These are phyloP conservation scores for Anoncus sp. DNA, from an alignment of 2,888 invertebrate species.

Conservation along the genomic window DNA sequence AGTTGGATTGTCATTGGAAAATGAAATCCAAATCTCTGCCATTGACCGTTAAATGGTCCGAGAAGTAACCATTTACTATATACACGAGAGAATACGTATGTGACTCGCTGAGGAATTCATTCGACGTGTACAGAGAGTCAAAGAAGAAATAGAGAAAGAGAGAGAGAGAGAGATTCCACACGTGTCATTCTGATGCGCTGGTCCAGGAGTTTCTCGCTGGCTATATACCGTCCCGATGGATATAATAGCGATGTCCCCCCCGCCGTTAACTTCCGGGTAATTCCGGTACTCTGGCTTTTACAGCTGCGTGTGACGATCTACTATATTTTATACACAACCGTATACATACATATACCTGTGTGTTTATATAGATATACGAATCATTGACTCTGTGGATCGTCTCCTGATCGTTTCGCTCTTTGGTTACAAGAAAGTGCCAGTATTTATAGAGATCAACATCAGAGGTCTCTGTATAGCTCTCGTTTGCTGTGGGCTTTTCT, in stretches of 20 bases:
- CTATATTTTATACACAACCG: slow-evolving; percentile 9
- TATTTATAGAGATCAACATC: slow-evolving; percentile 24
- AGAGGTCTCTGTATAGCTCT: slow-evolving; percentile 4
- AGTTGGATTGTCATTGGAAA: no score
- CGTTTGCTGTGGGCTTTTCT: background rate
- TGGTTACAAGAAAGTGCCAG: slow-evolving; percentile 35
- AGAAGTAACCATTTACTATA: slow-evolving; percentile 1
- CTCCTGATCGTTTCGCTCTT: slow-evolving; percentile 31
- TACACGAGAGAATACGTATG: slow-evolving; percentile 6
- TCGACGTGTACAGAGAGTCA: background rate
- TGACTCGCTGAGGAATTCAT: slow-evolving; percentile 30
- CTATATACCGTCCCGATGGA: slow-evolving; percentile 39
- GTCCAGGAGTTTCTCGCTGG: slow-evolving; percentile 23
- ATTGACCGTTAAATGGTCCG: slow-evolving; percentile 13
- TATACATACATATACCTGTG: slow-evolving; percentile 18
- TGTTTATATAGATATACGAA: no score
- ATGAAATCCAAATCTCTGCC: no score
- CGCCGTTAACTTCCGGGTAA: slow-evolving; percentile 66
- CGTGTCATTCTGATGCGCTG: slow-evolving; percentile 57
- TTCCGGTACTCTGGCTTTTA: slow-evolving; percentile 62
- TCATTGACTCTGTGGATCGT: slow-evolving; percentile 29
- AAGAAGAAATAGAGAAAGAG: slow-evolving; percentile 2
- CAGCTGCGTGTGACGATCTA: slow-evolving; percentile 56
- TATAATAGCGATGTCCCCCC: slow-evolving; percentile 58
- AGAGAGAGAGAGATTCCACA: slow-evolving; percentile 49